Evolutionary conservation across 2,113 vertebrate species (phyloP), one percentile per base, ranked within the genome.

Genomic region (Tetrax tetrax): DNA sequence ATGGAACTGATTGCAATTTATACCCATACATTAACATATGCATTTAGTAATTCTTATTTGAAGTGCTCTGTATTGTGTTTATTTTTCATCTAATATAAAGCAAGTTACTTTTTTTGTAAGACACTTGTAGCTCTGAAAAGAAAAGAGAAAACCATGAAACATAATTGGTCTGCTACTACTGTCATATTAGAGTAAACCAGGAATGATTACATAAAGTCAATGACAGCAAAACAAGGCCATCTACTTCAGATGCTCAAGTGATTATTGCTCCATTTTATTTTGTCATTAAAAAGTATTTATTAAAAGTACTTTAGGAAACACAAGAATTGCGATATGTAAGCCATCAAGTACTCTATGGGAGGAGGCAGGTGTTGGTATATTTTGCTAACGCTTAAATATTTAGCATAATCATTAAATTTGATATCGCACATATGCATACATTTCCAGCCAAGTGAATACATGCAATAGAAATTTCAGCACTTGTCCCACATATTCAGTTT

Each of bases 381-480:
- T 96, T 95, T 96, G 60, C 93, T 93, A 96, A 71, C 38, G 50
- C 50, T 97, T 96, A 93, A 96, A 92, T 97, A 96, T 96, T 96
- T 96, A 96, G 37, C 68, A 85, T 1, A 12, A 71, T 94, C 86
- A 91, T 97, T 97, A 95, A 77, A 94, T 95, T 97, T 97, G 95
- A 92, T 66, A 80, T 71, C 88, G 76, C 72, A 91, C 84, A 95
- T 90, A 95, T 80, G 82, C 76, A 90, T 93, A 89, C 33, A 66
- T 92, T 95, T 95, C 66, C 63, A 95, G 89, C 69, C 75, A 95
- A 96, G 63, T 79, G 66, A 90, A 95, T 90, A 51, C n/a, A 95
- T 75, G 94, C n/a, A 90, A 95, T 69, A 93, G 95, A 95, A 97
- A 96, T 96, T 92, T 95, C 92, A 89, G 76, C 66, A 95, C 94